Evolutionary conservation across 2,797 vertebrate species (phyloP), one percentile per base, ranked within the genome.

Genomic region (Eremophila alpestris): DNA sequence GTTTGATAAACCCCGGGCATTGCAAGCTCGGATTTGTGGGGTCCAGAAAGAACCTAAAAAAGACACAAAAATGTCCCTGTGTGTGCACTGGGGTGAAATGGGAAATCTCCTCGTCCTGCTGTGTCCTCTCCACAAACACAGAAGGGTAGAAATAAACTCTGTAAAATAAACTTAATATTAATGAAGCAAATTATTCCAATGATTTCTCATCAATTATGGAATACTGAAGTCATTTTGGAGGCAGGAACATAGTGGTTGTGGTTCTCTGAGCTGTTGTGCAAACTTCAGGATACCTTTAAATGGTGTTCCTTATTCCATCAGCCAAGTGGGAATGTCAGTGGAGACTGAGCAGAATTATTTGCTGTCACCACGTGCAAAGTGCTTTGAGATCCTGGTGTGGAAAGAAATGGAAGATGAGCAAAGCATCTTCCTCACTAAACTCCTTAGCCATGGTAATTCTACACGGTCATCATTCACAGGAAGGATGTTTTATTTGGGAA

Each of bases 401-500:
- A 55, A 88, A 45, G 79, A 73, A 93, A 74, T 38, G 69, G 46
- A 51, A 86, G 87, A 91, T 7, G 87, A 94, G 70, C 45, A 78
- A 92, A 91, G 84, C 79, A 67, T 83, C 87, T 75, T 81, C 87
- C 73, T 79, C 73, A 16, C 87, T 97, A 97, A 96, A 96, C 55
- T 96, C 85, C 94, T 97, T 97, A 96, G 95, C 82, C 92, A 93
- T 95, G 94, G 93, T 96, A 94, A 96, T 96, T 96, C 79, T 96
- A 32, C 82, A 95, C 55, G 89, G 94, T 95, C 96, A 95, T 95
- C 94, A 86, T 95, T 94, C 87, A 93, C 70, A 85, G 87, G 94
- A 92, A 83, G 87, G 65, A 88, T 91, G 90, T 85, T 96, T 96
- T 95, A 91, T 94, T 95, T 90, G 91, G 80, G 84, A 85, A 52